These are phyloP conservation scores for Slavum lentiscoides DNA, from an alignment of 2,888 invertebrate species.

Conservation along the genomic window DNA sequence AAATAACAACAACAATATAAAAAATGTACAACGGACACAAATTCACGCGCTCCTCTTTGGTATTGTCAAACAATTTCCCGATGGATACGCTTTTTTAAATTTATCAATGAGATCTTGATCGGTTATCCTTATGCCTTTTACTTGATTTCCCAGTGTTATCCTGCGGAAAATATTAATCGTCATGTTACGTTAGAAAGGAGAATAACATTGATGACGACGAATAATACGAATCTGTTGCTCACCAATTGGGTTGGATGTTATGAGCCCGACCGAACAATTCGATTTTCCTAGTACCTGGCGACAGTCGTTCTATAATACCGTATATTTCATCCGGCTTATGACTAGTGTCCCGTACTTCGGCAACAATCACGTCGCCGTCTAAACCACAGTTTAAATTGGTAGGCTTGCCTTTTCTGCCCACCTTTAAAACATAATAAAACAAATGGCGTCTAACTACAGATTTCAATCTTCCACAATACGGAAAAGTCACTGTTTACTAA, in stretches of 20 bases:
- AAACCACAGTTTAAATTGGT: conserved; percentile 87
- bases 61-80: conserved; percentile 73
- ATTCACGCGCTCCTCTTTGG: conserved; percentile 56
- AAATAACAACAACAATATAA: no score
- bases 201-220: background rate
- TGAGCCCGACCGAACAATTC: conserved; percentile 96
- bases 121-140: conserved; percentile 89
- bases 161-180: conserved; percentile 58
- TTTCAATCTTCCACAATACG: background rate
- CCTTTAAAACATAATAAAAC: conserved; percentile 60
- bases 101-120: conserved; percentile 88
- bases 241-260: conserved; percentile 98
- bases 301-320: conserved; percentile 93
- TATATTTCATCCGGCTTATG: conserved; percentile 99
- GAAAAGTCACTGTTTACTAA: background rate
- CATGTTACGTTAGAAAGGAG: background rate
- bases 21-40: background rate
- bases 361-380: conserved; percentile 97
- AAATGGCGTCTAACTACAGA: background rate
- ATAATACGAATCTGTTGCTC: conserved; percentile 56
- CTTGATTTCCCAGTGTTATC: conserved; percentile 94
- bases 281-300: conserved; percentile 95
- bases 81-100: conserved; percentile 90
- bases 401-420: conserved; percentile 95
- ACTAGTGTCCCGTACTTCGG: conserved; percentile 95